phyloP scores from a whole-genome alignment of 2,113 vertebrate genomes.

The Marcusenius ussheri region DNA sequence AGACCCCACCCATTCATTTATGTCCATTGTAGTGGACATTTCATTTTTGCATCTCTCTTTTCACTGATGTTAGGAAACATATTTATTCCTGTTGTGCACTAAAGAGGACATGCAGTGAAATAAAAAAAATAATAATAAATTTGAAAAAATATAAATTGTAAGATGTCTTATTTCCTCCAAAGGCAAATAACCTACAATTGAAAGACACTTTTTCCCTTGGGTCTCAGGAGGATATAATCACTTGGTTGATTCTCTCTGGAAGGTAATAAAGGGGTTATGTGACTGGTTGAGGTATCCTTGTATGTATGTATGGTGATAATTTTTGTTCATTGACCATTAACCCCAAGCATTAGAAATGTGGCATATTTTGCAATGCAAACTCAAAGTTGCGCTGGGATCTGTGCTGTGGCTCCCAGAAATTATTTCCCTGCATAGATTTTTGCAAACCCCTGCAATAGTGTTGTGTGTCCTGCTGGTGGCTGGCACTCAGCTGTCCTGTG shows the following conservation, averaged over 20 bases:
- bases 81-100: too few relatives aligned
- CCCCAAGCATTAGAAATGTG: not conserved
- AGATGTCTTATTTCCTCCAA: too few relatives aligned
- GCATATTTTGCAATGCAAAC: not conserved
- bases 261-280: not conserved
- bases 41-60: too few relatives aligned
- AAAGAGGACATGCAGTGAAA: too few relatives aligned
- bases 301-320: not conserved
- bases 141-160: too few relatives aligned
- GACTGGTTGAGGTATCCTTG: not conserved
- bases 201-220: too few relatives aligned
- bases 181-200: too few relatives aligned
- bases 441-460: not conserved
- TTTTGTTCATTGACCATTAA: not conserved
- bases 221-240: not conserved
- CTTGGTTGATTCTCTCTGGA: not conserved
- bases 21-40: too few relatives aligned
- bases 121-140: too few relatives aligned
- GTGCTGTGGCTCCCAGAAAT: not conserved
- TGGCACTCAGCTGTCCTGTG: conserved; percentile 45
- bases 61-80: too few relatives aligned
- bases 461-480: not conserved
- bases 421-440: not conserved
- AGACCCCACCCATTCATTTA: too few relatives aligned
- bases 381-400: not conserved